Base-by-base conservation (phyloP, 2,888 invertebrate genomes). In the Synergus japonicus region DNA sequence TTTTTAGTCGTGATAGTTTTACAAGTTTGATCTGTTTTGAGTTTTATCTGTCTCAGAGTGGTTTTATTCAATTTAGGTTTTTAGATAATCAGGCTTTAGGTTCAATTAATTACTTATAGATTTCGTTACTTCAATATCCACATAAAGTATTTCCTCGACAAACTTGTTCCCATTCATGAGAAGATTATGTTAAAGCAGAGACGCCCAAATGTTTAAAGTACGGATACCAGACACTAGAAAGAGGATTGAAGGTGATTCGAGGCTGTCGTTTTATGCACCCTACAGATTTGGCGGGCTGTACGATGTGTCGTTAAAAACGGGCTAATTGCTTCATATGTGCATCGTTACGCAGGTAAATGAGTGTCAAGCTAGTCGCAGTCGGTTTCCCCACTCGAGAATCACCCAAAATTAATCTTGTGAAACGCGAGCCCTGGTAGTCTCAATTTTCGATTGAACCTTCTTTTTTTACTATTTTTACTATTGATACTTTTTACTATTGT, bases 201-300 rank as follows among this genome's bases (percentile, higher is more conserved):
- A 49, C 29, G 18, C 10, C 13, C 49, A 69, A 69, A 69, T 69
- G 15, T 49, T 8, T 69, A 13, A 29, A 15, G 37, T 15, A 69
- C 49, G 49, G 46, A 69, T 29, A 69, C 49, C 49, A 69, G 49
- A 69, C 5, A 69, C 5, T 37, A 37, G 37, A 37, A 69, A 69
- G 46, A 49, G 46, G 67, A 49, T 69, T 69, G 29, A 69, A 69
- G 67, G 67, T 69, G 67, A 69, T 69, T 69, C 67, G 46, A 69
- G 46, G 12, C 46, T 49, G 22, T 69, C 69, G 37, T 69, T 69
- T 69, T 29, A 29, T 49, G 29, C 29, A 18, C 10, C 67, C 67
- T 29, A 15, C 37, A 69, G 9, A 69, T 69, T 69, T 29, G 13
- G 37, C 8, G 9, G 15, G 13, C 44, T 69, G 13, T 69, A 49